Base-by-base conservation (phyloP, 1,140 invertebrate genomes). In the Camponotus floridanus region DNA sequence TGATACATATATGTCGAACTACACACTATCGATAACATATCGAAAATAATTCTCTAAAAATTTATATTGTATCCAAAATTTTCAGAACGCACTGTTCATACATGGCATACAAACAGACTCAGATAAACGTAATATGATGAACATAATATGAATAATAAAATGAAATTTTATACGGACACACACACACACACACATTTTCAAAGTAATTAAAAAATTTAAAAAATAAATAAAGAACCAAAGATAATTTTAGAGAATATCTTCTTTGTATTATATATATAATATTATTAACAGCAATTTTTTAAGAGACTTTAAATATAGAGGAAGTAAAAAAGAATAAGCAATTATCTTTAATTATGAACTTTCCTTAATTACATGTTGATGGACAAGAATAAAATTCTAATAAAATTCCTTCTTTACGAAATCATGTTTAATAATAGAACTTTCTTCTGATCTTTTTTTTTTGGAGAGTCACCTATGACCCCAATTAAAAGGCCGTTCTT, bases 31-130 rank as follows among this genome's bases (percentile, higher is more conserved):
- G 67, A 71, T 70, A 61, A 74, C 39, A 74, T 62, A 73, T 61
- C 18, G 31, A 9, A 5, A 83, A 73, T 51, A 81, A 73, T 55
- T 83, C 1, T 18, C 13, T 36, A 8, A 0, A 18, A 13, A 73
- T 83, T 39, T 18, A 73, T 61, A 81, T 55, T 73, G 74, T n/a
- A 33, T 59, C 1, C 18, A 31, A 81, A 81, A 61, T 73, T 81
- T 81, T 81, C 31, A 45, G 39, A 45, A 11, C 36, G 9, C 18
- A 1, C 21, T 1, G 6, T 36, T 70, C 6, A 8, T 64, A 57
- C 9, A 9, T 67, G 51, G 15, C 7, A 42, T 68, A 79, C 6
- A 55, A 11, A 61, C 2, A 73, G 1, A 8, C 7, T 42, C 33
- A 36, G 9, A 18, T 15, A 26, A 18, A 81, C 3, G 18, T 59